Evolutionary conservation across 2,888 invertebrate genomes (phyloP), one percentile per base, ranked within the genome.

Genomic region (Eupithecia pulchellata): DNA sequence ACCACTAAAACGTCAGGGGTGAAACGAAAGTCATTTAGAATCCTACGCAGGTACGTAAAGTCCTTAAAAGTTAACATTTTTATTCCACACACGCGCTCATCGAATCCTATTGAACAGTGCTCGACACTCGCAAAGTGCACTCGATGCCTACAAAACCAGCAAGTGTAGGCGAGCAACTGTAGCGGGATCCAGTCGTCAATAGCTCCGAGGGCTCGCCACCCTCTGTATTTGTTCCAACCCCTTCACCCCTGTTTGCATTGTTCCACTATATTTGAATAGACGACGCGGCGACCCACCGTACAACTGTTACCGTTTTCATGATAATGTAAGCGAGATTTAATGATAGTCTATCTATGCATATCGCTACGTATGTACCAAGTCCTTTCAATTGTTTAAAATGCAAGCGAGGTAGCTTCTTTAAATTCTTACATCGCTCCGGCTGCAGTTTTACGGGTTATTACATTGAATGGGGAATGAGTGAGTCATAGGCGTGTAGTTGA

Each of bases 401-500:
- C 87, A 72, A 84, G 79, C 85, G 86, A 86, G 81, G 81, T 79
- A 79, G 84, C 87, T 84, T 85, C 83, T 92, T 91, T 87, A 89
- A 86, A 93, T 93, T 92, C 93, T 84, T 83, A 84, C 84, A 82
- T 79, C 84, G 88, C 82, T 75, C 81, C 80, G 77, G 86, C 87
- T 91, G 92, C 91, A 92, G 91, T 93, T 93, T 92, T 92, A 91
- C 91, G 88, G 88, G 86, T 89, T 89, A 91, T 91, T 91, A 91
- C 88, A 84, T 87, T 87, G 93, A 93, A 93, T 93, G 89, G 87
- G 87, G 89, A 93, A 91, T 89, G 92, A 92, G 89, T 93, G 92
- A 93, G 87, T 93, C 93, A 93, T 90, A 89, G 88, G 89, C 91
- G 89, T 89, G 89, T 88, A 89, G 89, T 89, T 91, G 90, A 92